Conservation (phyloP, 2,888 invertebrate genomes). For the Lithodes maja region DNA sequence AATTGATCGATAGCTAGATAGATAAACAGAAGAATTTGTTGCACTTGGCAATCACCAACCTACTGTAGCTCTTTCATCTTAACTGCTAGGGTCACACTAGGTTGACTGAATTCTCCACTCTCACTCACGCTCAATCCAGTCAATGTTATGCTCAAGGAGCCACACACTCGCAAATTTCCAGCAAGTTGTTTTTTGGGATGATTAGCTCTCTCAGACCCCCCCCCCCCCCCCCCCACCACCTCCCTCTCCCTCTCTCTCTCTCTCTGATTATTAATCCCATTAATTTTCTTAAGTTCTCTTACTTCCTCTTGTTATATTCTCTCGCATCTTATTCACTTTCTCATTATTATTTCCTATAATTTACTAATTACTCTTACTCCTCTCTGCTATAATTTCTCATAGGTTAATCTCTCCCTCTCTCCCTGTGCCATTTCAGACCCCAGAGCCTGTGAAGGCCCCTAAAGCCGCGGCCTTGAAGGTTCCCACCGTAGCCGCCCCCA, state of each 20-base stretch:
- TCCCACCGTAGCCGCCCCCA: conserved; percentile 43
- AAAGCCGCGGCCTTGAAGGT: conserved; percentile 27
- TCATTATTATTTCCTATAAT: background rate
- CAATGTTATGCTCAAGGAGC: background rate
- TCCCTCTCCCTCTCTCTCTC: background rate
- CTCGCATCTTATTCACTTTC: background rate
- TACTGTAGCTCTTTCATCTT: too few species aligned
- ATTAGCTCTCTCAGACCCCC: background rate
- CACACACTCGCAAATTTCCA: background rate
- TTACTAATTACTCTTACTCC: background rate
- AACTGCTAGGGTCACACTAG: too few species aligned
- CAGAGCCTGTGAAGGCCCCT: conserved; percentile 28
- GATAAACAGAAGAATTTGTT: too few species aligned
- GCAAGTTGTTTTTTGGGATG: background rate
- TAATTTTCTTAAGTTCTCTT: background rate
- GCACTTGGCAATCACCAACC: too few species aligned
- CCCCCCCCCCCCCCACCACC: background rate
- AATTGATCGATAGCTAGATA: too few species aligned
- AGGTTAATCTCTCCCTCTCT: too few species aligned
- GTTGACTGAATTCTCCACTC: background rate
- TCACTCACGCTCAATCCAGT: background rate
- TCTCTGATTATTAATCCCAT: background rate
- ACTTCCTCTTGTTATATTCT: background rate
- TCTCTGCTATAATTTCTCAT: background rate
- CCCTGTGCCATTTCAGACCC: conserved; percentile 14